A percentile compares a stretch with the other conserved stretches of the same genome.
phyloP scores from a whole-genome alignment of 2,113 vertebrate genomes.

The Psammodynastes pulverulentus region DNA sequence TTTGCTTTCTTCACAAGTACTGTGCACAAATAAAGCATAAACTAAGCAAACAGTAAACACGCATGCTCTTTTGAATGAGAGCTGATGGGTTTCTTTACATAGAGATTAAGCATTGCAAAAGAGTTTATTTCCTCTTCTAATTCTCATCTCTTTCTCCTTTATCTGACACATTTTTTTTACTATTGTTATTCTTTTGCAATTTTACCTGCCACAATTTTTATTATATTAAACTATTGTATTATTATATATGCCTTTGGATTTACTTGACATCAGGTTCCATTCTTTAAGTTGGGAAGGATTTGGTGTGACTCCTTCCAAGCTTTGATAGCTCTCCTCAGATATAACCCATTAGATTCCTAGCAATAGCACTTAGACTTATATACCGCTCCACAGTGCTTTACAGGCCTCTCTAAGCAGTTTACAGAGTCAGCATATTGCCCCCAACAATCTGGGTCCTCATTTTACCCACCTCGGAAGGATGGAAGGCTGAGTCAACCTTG shows the following conservation, averaged over 20 bases:
- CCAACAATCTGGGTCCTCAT: too few species aligned
- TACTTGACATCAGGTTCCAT: neutral
- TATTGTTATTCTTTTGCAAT: neutral
- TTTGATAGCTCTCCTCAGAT: neutral
- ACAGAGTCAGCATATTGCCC: too few species aligned
- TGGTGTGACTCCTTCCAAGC: neutral
- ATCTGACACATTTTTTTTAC: neutral
- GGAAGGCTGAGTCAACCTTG: too few species aligned
- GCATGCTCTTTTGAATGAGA: neutral
- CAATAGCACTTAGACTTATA: too few species aligned
- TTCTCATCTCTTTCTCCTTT: neutral
- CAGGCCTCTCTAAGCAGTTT: too few species aligned
- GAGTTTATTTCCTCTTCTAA: neutral
- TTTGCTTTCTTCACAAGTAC: neutral
- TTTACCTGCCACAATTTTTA: neutral
- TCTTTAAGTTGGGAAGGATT: neutral
- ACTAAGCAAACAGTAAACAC: neutral
- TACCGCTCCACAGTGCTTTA: too few species aligned
- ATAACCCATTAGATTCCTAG: neutral
- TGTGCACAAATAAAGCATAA: neutral
- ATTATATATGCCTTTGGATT: neutral
- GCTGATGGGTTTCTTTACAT: neutral
- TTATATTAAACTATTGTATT: neutral
- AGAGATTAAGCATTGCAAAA: neutral
- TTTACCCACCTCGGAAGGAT: too few species aligned